Evolutionary conservation across 2,113 vertebrate genomes (phyloP).

Genomic region (Labeo rohita): DNA sequence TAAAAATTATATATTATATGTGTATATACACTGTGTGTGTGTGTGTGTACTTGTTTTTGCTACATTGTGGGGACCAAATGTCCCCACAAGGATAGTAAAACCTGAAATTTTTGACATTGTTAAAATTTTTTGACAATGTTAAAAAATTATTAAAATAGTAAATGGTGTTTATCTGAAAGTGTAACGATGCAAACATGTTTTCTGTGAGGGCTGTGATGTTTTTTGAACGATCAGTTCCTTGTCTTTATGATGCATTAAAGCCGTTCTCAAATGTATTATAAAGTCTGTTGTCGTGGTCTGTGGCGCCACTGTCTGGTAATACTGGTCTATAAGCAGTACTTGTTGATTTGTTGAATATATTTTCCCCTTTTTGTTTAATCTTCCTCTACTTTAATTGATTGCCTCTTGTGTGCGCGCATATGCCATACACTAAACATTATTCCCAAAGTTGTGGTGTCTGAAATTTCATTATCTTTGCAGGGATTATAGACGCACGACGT

Average conservation of each 20-base stretch:
- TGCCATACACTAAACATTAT: background rate
- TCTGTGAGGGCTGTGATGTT: too few relatives aligned
- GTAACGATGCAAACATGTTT: too few relatives aligned
- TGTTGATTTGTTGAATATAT: background rate
- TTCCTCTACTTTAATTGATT: background rate
- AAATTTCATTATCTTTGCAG: background rate
- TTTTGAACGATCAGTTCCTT: too few relatives aligned
- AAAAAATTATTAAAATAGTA: too few relatives aligned
- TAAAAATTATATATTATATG: too few relatives aligned
- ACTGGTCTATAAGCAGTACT: background rate
- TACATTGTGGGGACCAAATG: too few relatives aligned
- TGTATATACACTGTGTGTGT: too few relatives aligned
- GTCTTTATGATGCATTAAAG: background rate
- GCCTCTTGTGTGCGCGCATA: background rate
- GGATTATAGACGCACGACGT: conserved; percentile 32
- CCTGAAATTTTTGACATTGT: too few relatives aligned
- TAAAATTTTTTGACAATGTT: too few relatives aligned
- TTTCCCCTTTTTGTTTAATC: background rate
- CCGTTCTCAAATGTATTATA: background rate
- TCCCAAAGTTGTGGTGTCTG: background rate
- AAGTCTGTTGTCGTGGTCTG: conserved; percentile 31
- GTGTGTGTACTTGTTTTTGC: too few relatives aligned
- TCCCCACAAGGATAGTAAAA: too few relatives aligned
- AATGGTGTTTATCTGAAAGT: too few relatives aligned
- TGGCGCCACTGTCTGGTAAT: conserved; percentile 39